Evolutionary conservation across 2,113 vertebrate species (phyloP).

Genomic region (Alethe castanea): DNA sequence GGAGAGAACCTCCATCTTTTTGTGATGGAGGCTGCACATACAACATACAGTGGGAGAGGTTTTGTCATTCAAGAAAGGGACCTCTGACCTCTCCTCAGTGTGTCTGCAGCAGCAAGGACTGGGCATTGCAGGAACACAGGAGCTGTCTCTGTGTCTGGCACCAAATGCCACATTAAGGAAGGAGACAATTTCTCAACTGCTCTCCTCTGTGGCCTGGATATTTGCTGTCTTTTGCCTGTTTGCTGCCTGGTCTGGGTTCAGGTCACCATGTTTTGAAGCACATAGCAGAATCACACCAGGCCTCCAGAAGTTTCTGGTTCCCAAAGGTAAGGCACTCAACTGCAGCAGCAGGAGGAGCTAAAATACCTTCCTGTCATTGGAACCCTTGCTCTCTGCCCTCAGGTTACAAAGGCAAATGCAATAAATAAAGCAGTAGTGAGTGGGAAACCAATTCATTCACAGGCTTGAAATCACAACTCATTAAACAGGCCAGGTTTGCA

Average conservation of each 20-base stretch:
- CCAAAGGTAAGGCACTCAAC: background rate
- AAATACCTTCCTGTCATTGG: background rate
- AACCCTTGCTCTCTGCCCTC: background rate
- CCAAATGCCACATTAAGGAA: background rate
- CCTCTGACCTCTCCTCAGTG: background rate
- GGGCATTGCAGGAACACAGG: background rate
- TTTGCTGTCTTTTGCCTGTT: background rate
- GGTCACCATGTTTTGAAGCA: background rate
- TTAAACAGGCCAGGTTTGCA: background rate
- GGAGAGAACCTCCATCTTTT: background rate
- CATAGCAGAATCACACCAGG: background rate
- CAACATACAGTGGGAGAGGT: background rate
- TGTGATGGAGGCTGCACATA: background rate
- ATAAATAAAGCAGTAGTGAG: background rate
- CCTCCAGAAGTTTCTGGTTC: background rate
- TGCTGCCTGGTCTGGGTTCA: background rate
- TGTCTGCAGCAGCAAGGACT: background rate
- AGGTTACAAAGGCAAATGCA: background rate
- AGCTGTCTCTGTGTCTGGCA: background rate
- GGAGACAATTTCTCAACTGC: background rate
- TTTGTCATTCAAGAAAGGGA: background rate
- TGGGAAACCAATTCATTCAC: background rate
- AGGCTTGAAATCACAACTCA: conserved; percentile 7
- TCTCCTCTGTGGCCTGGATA: background rate
- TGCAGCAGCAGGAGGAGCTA: background rate